Percentiles rank a stretch among this genome's conserved stretches.
Evolutionary conservation across 2,888 invertebrate genomes (phyloP).

Genomic region (Sylvicola fuscatus): DNA sequence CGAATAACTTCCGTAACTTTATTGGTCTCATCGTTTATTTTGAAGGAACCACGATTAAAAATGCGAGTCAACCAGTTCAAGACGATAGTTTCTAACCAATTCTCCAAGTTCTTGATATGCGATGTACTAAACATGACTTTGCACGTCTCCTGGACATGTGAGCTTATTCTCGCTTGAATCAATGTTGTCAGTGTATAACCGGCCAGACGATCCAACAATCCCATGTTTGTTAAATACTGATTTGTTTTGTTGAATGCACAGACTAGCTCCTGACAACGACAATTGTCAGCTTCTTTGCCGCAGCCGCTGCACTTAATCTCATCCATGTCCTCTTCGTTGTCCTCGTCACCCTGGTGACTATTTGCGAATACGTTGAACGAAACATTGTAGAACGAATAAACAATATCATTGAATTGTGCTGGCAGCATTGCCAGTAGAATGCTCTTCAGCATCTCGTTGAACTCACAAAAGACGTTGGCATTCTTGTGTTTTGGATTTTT

Average conservation of each 20-base stretch:
- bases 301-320: slow-evolving; percentile 51
- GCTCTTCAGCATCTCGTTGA: slow-evolving; percentile 42
- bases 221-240: slow-evolving; percentile 51
- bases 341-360: slow-evolving; percentile 22
- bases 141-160: slow-evolving; percentile 66
- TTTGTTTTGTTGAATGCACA: slow-evolving; percentile 53
- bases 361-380: slow-evolving; percentile 50
- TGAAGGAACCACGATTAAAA: slow-evolving; percentile 44
- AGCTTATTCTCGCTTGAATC: slow-evolving; percentile 63
- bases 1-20: slow-evolving; percentile 35
- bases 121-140: slow-evolving; percentile 73
- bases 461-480: slow-evolving; percentile 12
- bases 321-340: slow-evolving; percentile 33
- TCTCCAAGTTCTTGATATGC: slow-evolving; percentile 51
- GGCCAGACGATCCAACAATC: slow-evolving; percentile 60
- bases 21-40: slow-evolving; percentile 32
- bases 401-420: slow-evolving; percentile 42
- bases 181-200: slow-evolving; percentile 68
- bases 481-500: slow-evolving; percentile 8
- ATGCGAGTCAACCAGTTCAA: slow-evolving; percentile 73
- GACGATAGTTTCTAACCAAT: slow-evolving; percentile 76
- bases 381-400: slow-evolving; percentile 54
- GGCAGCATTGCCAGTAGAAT: slow-evolving; percentile 51
- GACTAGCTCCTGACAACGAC: slow-evolving; percentile 36
- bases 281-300: slow-evolving; percentile 35